phyloP scores from a whole-genome alignment of 92 coral and sea anemone genomes.

The Anthopleura xanthogrammica region DNA sequence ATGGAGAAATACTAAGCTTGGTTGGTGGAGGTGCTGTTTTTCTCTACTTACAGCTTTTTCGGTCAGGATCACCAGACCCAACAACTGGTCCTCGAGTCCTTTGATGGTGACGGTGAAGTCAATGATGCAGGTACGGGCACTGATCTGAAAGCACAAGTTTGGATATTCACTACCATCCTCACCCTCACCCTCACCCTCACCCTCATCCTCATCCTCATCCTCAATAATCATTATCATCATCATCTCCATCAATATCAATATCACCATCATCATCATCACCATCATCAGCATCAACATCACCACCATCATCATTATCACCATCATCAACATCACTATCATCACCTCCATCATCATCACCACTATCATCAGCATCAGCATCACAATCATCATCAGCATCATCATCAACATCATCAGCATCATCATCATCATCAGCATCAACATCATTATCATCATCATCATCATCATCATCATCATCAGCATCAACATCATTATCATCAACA shows the following conservation, averaged over 20 bases:
- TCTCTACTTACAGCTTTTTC: constrained; percentile 90
- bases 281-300: background rate
- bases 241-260: too few species aligned
- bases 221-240: background rate
- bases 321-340: background rate
- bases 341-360: background rate
- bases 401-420: background rate
- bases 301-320: background rate
- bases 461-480: background rate
- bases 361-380: too few species aligned
- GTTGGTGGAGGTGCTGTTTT: background rate
- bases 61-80: constrained; percentile 93
- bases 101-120: constrained; percentile 99
- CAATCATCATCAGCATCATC: background rate
- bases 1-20: background rate
- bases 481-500: background rate
- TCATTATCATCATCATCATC: background rate
- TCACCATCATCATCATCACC: background rate
- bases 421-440: background rate
- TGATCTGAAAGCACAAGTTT: constrained; percentile 51
- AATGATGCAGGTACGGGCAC: constrained; percentile 94
- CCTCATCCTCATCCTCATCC: too few species aligned
- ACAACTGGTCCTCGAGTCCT: constrained; percentile 93
- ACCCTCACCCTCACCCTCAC: background rate
- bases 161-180: background rate